These are phyloP conservation scores for Telmatherina bonti DNA, from an alignment of 2,797 vertebrate genomes.

Conservation along the genomic window DNA sequence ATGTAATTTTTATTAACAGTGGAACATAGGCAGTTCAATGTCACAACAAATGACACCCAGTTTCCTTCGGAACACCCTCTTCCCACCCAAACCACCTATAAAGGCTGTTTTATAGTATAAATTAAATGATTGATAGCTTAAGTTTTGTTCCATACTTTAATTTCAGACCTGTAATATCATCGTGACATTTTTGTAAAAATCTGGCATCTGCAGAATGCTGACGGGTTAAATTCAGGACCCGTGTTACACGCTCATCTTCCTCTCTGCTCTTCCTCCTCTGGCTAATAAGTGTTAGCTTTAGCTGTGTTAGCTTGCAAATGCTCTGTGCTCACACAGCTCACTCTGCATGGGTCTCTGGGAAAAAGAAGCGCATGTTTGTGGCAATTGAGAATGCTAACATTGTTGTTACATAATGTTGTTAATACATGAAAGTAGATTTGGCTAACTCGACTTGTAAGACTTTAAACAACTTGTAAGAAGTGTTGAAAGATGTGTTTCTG, in stretches of 20 bases:
- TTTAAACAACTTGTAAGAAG: background rate
- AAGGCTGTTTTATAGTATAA: too few species aligned
- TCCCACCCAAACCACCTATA: too few species aligned
- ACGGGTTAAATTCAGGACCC: background rate
- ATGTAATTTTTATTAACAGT: too few species aligned
- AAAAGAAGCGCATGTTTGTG: conserved; percentile 28
- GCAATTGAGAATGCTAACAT: background rate
- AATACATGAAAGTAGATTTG: background rate
- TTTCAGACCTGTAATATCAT: background rate
- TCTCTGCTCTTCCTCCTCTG: conserved; percentile 13
- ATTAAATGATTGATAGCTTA: too few species aligned
- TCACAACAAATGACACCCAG: too few species aligned
- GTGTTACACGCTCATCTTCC: background rate
- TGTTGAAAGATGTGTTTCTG: background rate
- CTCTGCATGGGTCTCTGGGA: conserved; percentile 38
- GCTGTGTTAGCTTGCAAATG: conserved; percentile 39
- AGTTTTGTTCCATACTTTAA: background rate
- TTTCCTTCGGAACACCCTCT: too few species aligned
- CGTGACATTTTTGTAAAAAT: background rate
- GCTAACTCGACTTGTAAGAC: background rate
- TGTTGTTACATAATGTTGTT: too few species aligned
- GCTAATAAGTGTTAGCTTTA: conserved; percentile 48
- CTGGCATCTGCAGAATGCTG: background rate
- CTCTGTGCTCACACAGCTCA: conserved; percentile 7
- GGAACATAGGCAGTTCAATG: too few species aligned